Evolutionary conservation across 1,140 invertebrate species (phyloP).

Genomic region (Leptinotarsa lineolata): DNA sequence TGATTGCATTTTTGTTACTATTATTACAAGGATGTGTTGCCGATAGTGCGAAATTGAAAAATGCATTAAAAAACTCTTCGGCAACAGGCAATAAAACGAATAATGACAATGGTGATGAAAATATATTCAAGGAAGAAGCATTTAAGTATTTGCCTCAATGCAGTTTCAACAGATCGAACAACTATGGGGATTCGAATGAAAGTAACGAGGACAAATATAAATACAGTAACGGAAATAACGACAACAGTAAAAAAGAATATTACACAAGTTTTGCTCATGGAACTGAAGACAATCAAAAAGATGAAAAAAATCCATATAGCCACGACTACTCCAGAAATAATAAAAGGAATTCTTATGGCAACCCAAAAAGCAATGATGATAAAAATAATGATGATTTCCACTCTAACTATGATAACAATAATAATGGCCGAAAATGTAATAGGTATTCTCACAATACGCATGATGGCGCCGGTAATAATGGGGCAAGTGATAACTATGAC

Average conservation of each 20-base stretch:
- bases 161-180: constrained; percentile 16
- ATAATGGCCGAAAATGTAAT: constrained; percentile 28
- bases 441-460: not conserved
- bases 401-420: constrained; percentile 17
- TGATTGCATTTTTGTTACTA: not conserved
- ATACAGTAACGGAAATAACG: not conserved
- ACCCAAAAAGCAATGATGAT: not conserved
- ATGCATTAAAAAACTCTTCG: constrained; percentile 23
- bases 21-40: constrained; percentile 5
- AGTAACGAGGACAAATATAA: not conserved
- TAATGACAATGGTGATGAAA: constrained; percentile 28
- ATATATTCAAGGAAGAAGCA: constrained; percentile 33
- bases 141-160: constrained; percentile 34
- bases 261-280: not conserved
- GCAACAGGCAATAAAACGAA: constrained; percentile 12
- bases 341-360: constrained; percentile 9
- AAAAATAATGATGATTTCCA: not conserved
- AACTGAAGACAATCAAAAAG: constrained; percentile 7
- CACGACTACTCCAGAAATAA: constrained; percentile 19
- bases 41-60: constrained; percentile 31
- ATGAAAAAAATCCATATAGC: constrained; percentile 1
- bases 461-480: constrained; percentile 16
- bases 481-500: not conserved
- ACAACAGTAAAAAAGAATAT: not conserved
- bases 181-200: constrained; percentile 18